Base-by-base conservation (phyloP, 53 echinoderm and acorn worm genomes). In the Patiria pectinifera region DNA sequence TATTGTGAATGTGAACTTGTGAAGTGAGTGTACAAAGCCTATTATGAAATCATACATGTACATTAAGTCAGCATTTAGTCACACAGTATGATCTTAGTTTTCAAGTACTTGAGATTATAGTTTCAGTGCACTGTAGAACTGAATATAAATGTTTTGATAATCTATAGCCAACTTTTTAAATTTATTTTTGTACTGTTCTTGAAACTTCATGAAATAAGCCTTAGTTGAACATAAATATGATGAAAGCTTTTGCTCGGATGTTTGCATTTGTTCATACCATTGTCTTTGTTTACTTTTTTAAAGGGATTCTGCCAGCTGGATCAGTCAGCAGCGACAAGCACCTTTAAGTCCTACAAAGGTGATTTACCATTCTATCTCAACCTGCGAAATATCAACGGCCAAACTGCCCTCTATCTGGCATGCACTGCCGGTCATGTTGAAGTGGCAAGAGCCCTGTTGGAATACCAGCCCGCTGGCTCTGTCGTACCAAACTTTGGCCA, bases 321-420 rank as follows among this genome's bases (percentile, higher is more conserved):
- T 26, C 90, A 90, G 19, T 62, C 48, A 15, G 69, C 90, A 22
- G 77, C 79, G 7, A 79, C 87, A 3, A 94, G 93, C 66, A 94
- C 95, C 69, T 94, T 96, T 82, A 98, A 96, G 75, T 92, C 95
- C n/a, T 94, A 96, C 89, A 96, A 96, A 83, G 99, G 95, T 71
- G 95, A 96, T 47, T 92, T 99, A 8, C 96, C 96, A 3, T 99
- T 99, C 91, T 94, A 96, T 77, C 94, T 99, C 58, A 96, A 95
- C 89, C 89, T 95, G 79, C 70, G 94, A 2, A 96, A 99, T 61
- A 94, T 96, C 69, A 98, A 95, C 46, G 95, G 96, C 5, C 99
- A 97, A 79, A 99, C 99, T 8, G 92, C 97, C 62, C 93, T 99
- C 60, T 97, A 96, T 22, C 93, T 97, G 0, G 99, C 97, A 6